These are phyloP conservation scores for Alviniconcha marisindica DNA, from an alignment of 1,140 invertebrate species.

Conservation along the genomic window DNA sequence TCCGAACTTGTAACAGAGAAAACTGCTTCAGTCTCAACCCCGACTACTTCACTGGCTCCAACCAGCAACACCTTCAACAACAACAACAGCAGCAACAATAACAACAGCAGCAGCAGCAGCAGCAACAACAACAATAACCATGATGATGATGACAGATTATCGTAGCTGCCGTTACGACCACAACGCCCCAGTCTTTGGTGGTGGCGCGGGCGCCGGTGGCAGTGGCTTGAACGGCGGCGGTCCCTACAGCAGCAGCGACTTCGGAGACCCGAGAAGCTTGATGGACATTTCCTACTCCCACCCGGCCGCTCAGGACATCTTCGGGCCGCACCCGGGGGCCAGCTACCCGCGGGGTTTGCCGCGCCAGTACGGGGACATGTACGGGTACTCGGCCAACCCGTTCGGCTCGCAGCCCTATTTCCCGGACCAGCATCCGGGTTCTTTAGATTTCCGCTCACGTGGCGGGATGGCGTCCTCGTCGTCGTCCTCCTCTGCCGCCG, in stretches of 20 bases:
- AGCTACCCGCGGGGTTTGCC: constrained; percentile 43
- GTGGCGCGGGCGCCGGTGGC: constrained; percentile 39
- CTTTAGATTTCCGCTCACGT: constrained; percentile 31
- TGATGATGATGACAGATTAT: constrained; percentile 73
- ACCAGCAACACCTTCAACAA: no score
- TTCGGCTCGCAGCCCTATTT: constrained; percentile 37
- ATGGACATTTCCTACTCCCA: constrained; percentile 70
- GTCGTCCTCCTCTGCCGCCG: not conserved
- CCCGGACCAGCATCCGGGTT: constrained; percentile 23
- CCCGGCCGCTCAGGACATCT: constrained; percentile 48
- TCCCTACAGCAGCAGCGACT: constrained; percentile 43
- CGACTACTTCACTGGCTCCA: no score
- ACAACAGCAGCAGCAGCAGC: no score
- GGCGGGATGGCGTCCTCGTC: not conserved
- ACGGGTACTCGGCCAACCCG: constrained; percentile 37
- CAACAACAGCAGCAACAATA: no score
- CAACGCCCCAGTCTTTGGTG: constrained; percentile 52
- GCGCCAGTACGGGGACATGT: constrained; percentile 43
- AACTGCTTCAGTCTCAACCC: no score
- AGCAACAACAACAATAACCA: constrained; percentile 38
- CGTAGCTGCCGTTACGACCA: constrained; percentile 71
- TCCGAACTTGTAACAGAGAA: no score
- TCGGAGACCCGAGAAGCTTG: constrained; percentile 62
- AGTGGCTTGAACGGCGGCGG: not conserved
- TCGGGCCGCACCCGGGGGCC: constrained; percentile 49